Conservation (phyloP, 2,888 invertebrate species). For the Aelia acuminata region DNA sequence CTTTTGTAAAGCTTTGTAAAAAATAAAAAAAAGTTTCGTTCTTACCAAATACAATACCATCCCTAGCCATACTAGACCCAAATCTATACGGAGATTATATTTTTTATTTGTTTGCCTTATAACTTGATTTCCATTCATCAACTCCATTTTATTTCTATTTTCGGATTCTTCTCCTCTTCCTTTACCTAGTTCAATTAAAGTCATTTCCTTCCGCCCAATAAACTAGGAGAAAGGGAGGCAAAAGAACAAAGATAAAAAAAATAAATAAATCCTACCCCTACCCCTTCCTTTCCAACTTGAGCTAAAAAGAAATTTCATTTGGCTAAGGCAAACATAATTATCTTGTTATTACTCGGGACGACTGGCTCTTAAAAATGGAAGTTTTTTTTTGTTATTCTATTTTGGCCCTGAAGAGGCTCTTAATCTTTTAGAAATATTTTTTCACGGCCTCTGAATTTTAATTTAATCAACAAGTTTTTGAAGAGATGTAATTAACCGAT, state of each 20-base stretch:
- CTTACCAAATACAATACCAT: too few relatives aligned
- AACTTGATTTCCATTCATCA: not conserved
- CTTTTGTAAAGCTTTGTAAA: too few relatives aligned
- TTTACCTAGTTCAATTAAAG: slow-evolving; percentile 1
- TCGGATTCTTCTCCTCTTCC: not conserved
- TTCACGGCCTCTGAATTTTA: not conserved
- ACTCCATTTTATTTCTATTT: not conserved
- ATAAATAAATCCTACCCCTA: not conserved
- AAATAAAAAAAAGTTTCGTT: too few relatives aligned
- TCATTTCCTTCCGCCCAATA: not conserved
- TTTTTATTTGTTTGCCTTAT: not conserved
- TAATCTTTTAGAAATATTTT: slow-evolving; percentile 10
- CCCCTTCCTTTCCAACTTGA: too few relatives aligned
- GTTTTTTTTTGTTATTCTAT: not conserved
- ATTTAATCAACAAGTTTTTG: not conserved
- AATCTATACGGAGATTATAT: too few relatives aligned
- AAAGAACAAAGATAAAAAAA: slow-evolving; percentile 1
- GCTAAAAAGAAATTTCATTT: slow-evolving; percentile 31
- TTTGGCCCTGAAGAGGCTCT: not conserved
- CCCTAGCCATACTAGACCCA: too few relatives aligned
- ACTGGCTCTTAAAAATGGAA: slow-evolving; percentile 7
- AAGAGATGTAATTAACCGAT: not conserved
- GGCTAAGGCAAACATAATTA: slow-evolving; percentile 4
- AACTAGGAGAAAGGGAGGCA: not conserved
- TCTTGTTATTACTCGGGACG: not conserved